These are phyloP conservation scores for Agrilus mali DNA, from an alignment of 2,888 invertebrate species.

Conservation along the genomic window DNA sequence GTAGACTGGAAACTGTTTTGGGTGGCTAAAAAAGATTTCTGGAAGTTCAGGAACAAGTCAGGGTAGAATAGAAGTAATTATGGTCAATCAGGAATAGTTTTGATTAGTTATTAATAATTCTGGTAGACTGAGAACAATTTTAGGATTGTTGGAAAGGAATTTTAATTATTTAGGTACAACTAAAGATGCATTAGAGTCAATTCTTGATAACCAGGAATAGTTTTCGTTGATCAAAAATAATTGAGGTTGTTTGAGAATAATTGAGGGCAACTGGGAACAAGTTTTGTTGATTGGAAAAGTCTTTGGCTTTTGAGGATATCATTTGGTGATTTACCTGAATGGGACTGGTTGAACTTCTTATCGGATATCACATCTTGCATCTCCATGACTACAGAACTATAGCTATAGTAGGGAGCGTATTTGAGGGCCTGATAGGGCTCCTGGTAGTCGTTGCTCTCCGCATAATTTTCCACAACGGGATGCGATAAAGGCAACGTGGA, in stretches of 20 bases:
- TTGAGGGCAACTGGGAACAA: too few species aligned
- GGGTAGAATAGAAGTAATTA: too few species aligned
- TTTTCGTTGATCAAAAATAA: neutral
- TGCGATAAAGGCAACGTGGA: conserved; percentile 42
- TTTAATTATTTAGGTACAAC: too few species aligned
- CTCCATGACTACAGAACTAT: conserved; percentile 62
- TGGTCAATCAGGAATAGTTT: too few species aligned
- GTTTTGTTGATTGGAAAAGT: neutral
- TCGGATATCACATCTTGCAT: conserved; percentile 53
- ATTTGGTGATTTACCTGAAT: conserved; percentile 20
- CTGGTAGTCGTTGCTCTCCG: conserved; percentile 58
- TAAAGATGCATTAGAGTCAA: too few species aligned
- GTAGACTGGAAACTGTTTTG: too few species aligned
- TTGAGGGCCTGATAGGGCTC: conserved; percentile 68
- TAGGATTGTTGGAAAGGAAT: too few species aligned
- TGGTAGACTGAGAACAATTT: too few species aligned
- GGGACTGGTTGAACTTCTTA: conserved; percentile 23
- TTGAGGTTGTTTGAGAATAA: neutral
- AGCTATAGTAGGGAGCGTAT: conserved; percentile 64
- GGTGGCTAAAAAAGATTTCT: too few species aligned
- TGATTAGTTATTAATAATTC: too few species aligned
- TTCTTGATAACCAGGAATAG: too few species aligned
- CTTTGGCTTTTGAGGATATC: neutral
- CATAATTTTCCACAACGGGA: conserved; percentile 45
- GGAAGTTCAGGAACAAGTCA: too few species aligned